Conservation (phyloP, 2,113 vertebrate species). For the Sinocyclocheilus anophthalmus region DNA sequence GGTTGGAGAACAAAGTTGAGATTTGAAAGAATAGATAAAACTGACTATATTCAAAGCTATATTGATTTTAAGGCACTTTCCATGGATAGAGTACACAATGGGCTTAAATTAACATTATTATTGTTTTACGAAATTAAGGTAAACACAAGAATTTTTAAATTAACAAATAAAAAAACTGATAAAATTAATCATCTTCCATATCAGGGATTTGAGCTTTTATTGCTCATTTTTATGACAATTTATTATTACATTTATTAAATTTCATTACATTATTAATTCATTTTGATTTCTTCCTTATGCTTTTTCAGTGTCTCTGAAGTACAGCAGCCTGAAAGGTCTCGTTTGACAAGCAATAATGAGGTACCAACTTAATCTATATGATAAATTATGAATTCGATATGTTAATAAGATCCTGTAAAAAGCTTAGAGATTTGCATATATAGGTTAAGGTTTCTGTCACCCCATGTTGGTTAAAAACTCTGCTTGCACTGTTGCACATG, state of each 20-base stretch:
- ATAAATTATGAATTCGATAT: background rate
- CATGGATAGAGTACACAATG: no score
- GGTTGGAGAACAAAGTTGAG: background rate
- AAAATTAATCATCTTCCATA: no score
- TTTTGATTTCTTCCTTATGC: conserved; percentile 6
- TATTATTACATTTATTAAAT: background rate
- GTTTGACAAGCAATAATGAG: conserved; percentile 65
- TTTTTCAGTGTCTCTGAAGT: conserved; percentile 70
- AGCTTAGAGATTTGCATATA: background rate
- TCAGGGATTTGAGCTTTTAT: no score
- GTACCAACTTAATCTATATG: conserved; percentile 14
- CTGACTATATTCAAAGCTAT: no score
- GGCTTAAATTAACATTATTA: no score
- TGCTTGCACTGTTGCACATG: no score
- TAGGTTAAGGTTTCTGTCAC: background rate
- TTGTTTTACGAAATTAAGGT: background rate
- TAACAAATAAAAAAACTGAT: no score
- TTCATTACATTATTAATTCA: background rate
- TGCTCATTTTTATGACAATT: background rate
- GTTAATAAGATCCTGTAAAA: background rate
- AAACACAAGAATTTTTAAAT: background rate
- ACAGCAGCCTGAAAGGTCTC: conserved; percentile 74
- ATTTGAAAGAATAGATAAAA: no score
- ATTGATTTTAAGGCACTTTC: no score
- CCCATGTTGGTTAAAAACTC: conserved; percentile 27